Evolutionary conservation across 37 sponge, comb jelly and placozoan species (phyloP), one percentile per base, ranked within the genome.

Genomic region (Spongilla lacustris): DNA sequence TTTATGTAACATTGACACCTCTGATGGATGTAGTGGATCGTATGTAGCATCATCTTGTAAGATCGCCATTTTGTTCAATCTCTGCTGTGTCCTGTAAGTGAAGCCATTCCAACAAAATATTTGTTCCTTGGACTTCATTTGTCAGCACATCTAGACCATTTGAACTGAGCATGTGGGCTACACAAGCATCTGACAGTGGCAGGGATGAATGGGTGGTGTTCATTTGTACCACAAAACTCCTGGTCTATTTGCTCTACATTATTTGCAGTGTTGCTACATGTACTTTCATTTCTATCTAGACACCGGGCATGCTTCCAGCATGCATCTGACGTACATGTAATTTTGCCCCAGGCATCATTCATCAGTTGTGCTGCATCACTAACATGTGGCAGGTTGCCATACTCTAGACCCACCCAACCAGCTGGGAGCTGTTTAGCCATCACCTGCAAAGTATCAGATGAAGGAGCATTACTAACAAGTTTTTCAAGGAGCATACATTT

Each of bases 1-100:
- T 46, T 46, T 46, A 46, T 46, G 46, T 46, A 46, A 46, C 46
- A 46, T 46, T 46, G 46, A 46, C 46, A 46, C 46, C 46, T 46
- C 46, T 46, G 8, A 46, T 46, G 46, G 46, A 46, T 46, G 19
- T 14, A 17, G 58, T 17, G 19, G 58, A 17, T 58, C 58, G 1
- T 14, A 8, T 58, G 58, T 14, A 58, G 38, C 84, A 73, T 83
- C 84, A 27, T 83, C 84, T n/a, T 27, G 35, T 69, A n/a, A 71
- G 73, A 35, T 73, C 74, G 10, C 27, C 50, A 35, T 58, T 58
- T 58, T 58, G 19, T 17, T 58, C 58, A 58, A 58, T 58, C 58
- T 14, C 58, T 58, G 58, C 58, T 17, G 19, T 17, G 19, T 58
- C 58, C 19, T 58, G 14, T 14, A 58, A 58, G 12, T 58, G 58